Evolutionary conservation across 2,888 invertebrate species (phyloP), one percentile per base, ranked within the genome.

Genomic region (Orthonevra nobilis): DNA sequence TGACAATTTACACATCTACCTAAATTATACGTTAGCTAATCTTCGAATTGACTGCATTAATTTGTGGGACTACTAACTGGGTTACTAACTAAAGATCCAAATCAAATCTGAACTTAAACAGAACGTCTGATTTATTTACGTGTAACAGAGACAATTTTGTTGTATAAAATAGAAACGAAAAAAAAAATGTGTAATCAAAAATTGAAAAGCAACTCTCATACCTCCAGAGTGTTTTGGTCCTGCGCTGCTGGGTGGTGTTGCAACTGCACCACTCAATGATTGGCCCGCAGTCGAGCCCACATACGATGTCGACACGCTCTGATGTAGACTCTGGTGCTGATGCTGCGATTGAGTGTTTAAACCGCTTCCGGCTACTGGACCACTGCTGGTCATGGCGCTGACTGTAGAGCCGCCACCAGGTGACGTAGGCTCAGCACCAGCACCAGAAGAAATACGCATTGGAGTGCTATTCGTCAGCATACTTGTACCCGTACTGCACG

Each of bases 211-310:
- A n/a, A 48, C 17, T 28, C 10, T 19, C 61, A 56, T 81, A 81
- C 81, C 81, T 46, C 72, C 32, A 32, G 81, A 42, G 32, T 73
- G 50, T 40, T 86, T 84, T 23, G 85, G 82, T 15, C 87, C 86
- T 54, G 87, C 87, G 54, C 87, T 87, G 56, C 86, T 87, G 1
- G 87, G 88, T 34, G 87, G 87, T 69, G 87, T 87, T 32, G 58
- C 69, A 85, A 61, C 63, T 32, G 73, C 79, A 42, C 42, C 79
- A 44, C 42, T 56, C 42, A 86, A 68, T 19, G 87, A 85, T 46
- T 85, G 86, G 82, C 84, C 86, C 0, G 84, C 85, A 6, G 82
- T 30, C 17, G 79, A 83, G 3, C 84, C 86, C 77, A 86, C 85
- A 19, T 85, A 83, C 10, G 82, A 66, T 6, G 82, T 81, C 2